Percentiles rank a stretch among this genome's conserved stretches.
phyloP scores from a whole-genome alignment of 1,140 invertebrate species.

The Sminthurinus signatus region DNA sequence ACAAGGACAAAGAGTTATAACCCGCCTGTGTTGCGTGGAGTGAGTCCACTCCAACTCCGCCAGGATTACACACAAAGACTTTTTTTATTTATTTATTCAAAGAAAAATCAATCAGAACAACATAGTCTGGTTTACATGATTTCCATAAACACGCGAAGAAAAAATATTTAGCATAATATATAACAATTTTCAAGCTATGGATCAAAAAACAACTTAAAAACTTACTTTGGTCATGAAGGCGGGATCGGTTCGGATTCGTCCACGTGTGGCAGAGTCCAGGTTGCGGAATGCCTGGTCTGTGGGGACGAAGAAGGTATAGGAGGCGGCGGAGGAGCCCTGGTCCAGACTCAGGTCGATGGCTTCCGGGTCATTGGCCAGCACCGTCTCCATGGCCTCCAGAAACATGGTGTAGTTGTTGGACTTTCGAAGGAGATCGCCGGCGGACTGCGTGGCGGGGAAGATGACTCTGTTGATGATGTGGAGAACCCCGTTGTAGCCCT shows the following conservation, averaged over 20 bases:
- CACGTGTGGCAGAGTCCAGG: conserved; percentile 39
- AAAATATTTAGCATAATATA: too few species aligned
- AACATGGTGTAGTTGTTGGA: conserved; percentile 48
- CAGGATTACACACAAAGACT: too few species aligned
- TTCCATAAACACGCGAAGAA: too few species aligned
- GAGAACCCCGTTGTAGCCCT: conserved; percentile 53
- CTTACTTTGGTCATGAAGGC: conserved; percentile 44
- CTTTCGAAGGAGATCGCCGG: conserved; percentile 47
- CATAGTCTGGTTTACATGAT: too few species aligned
- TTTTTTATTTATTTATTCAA: too few species aligned
- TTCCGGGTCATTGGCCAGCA: conserved; percentile 42
- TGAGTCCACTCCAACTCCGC: too few species aligned
- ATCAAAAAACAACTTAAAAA: neutral
- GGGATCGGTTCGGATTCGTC: conserved; percentile 44
- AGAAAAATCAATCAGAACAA: too few species aligned
- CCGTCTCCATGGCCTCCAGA: conserved; percentile 46
- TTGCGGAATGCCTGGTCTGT: conserved; percentile 49
- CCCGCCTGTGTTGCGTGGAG: too few species aligned
- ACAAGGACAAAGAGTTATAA: too few species aligned
- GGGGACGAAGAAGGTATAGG: conserved; percentile 52
- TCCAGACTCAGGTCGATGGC: conserved; percentile 37
- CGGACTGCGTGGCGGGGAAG: conserved; percentile 48
- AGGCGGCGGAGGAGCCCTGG: conserved; percentile 18
- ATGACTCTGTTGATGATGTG: conserved; percentile 53
- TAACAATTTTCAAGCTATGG: neutral